phyloP scores from a whole-genome alignment of 1,140 invertebrate genomes.

The Oncopodura yosiiana region DNA sequence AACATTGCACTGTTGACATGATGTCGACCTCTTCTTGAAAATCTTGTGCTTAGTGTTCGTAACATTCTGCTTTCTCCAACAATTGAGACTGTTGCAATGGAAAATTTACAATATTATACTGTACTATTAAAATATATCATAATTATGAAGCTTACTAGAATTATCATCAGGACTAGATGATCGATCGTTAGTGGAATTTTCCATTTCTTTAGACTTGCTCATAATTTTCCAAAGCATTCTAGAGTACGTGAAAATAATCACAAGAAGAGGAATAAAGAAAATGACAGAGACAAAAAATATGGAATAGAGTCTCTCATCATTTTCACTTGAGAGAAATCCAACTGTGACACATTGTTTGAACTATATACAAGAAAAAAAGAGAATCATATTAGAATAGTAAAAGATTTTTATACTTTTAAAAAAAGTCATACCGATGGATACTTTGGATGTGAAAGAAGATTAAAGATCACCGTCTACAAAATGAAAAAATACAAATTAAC shows the following conservation, averaged over 20 bases:
- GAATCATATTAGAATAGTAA: too few species aligned
- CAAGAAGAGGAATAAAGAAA: slow-evolving; percentile 61
- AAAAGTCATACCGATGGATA: too few species aligned
- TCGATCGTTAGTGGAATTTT: not conserved
- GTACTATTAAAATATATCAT: not conserved
- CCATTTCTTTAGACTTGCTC: slow-evolving; percentile 25
- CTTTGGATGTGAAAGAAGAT: too few species aligned
- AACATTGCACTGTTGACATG: too few species aligned
- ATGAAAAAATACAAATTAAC: too few species aligned
- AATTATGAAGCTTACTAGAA: not conserved
- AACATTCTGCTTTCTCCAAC: not conserved
- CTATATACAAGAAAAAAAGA: too few species aligned
- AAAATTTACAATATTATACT: not conserved
- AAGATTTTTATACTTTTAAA: too few species aligned
- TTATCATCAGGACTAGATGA: not conserved
- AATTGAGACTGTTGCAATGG: too few species aligned
- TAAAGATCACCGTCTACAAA: too few species aligned
- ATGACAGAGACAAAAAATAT: slow-evolving; percentile 60
- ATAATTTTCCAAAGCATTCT: slow-evolving; percentile 63
- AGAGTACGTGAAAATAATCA: slow-evolving; percentile 62
- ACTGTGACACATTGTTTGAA: slow-evolving; percentile 71
- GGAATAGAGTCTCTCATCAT: slow-evolving; percentile 60
- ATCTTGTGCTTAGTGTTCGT: too few species aligned
- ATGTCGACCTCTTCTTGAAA: too few species aligned
- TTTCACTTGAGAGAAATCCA: slow-evolving; percentile 52